These are phyloP conservation scores for Protodeltote pygarga DNA, from an alignment of 2,888 invertebrate genomes.

Conservation along the genomic window DNA sequence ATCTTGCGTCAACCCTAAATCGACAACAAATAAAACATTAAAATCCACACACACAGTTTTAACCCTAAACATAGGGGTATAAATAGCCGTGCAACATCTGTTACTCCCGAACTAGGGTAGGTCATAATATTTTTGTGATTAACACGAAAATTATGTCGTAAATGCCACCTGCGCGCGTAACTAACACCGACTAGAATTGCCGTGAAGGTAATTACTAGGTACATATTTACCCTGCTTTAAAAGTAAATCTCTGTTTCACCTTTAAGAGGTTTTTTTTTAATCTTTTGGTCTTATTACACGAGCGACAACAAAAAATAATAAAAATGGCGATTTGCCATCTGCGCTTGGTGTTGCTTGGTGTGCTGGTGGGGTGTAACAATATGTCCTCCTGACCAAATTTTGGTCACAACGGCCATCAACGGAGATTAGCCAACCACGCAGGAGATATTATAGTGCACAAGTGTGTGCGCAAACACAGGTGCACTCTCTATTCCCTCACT, in stretches of 20 bases:
- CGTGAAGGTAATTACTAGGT: constrained; percentile 41
- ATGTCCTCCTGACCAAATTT: too few relatives aligned
- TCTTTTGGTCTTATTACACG: background rate
- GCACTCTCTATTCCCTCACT: too few relatives aligned
- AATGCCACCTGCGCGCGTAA: constrained; percentile 55
- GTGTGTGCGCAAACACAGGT: too few relatives aligned
- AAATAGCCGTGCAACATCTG: constrained; percentile 47
- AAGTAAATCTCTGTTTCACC: background rate
- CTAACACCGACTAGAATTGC: constrained; percentile 33
- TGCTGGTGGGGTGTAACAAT: too few relatives aligned
- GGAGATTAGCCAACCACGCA: too few relatives aligned
- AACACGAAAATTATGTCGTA: constrained; percentile 59
- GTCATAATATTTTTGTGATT: constrained; percentile 57
- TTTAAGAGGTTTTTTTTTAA: background rate
- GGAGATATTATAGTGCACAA: too few relatives aligned
- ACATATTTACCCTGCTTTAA: constrained; percentile 24
- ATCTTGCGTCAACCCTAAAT: too few relatives aligned
- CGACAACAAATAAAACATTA: too few relatives aligned
- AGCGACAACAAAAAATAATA: background rate
- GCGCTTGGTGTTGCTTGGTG: too few relatives aligned
- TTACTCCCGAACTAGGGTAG: constrained; percentile 31
- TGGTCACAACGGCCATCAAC: too few relatives aligned
- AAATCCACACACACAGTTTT: background rate
- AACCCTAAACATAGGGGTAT: constrained; percentile 7
- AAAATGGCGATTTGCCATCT: too few relatives aligned